A percentile compares a stretch with the other conserved stretches of the same genome.
Conservation (phyloP, 2,113 vertebrate genomes). For the Tautogolabrus adspersus region DNA sequence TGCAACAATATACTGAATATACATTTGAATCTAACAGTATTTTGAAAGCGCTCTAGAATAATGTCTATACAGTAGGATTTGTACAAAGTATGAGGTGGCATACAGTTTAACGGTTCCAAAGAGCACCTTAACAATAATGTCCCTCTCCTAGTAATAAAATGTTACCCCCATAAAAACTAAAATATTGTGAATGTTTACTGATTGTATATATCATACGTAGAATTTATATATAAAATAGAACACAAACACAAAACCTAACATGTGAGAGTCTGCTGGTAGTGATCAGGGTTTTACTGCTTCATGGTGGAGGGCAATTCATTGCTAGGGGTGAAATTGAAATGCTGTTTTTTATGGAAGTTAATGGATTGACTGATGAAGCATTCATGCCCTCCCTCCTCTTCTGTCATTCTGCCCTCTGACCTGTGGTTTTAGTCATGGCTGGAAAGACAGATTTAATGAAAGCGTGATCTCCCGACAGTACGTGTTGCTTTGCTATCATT, state of each 20-base stretch:
- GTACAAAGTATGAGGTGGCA: not conserved
- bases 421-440: conserved; percentile 5
- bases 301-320: too few species aligned
- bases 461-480: not conserved
- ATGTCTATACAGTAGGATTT: not conserved
- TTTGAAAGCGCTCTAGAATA: not conserved
- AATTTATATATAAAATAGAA: not conserved
- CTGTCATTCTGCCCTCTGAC: conserved; percentile 24
- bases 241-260: not conserved
- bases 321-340: conserved; percentile 7
- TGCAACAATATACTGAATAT: conserved; percentile 14
- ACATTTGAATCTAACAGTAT: not conserved
- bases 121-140: too few species aligned
- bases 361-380: conserved; percentile 34
- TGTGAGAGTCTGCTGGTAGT: not conserved
- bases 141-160: too few species aligned
- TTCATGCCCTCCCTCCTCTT: not conserved
- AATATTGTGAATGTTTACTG: not conserved
- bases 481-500: not conserved
- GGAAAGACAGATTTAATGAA: not conserved
- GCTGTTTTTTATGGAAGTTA: conserved; percentile 16
- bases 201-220: not conserved
- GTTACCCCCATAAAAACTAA: too few species aligned
- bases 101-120: not conserved
- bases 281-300: not conserved